Evolutionary conservation across 2,113 vertebrate genomes (phyloP), one percentile per base, ranked within the genome.

Genomic region (Jaculus jaculus): DNA sequence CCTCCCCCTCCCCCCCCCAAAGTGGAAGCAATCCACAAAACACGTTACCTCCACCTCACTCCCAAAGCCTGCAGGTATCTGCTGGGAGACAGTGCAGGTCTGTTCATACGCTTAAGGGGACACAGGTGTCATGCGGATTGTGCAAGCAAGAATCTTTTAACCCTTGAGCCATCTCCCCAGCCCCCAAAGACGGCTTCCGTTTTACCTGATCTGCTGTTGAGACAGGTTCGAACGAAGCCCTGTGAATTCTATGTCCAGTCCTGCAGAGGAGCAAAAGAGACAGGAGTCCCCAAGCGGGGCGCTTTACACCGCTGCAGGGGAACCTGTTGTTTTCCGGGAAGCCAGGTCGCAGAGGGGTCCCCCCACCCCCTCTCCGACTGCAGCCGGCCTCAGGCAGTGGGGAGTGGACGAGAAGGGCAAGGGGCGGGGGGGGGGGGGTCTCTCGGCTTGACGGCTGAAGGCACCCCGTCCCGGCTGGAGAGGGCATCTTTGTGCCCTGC

Each of bases 181-280:
- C 54, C 15, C 39, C 34, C 74, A 7, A 17, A 21, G 24, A 39
- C 37, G 5, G 63, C 61, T 12, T n/a, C 3, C 24, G 42, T 73
- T 84, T 97, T 97, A 98, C 98, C 98, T 98, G 96, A 96, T 97
- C 77, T 97, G 68, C 12, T 93, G 87, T 23, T 39, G 42, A 0
- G 58, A 16, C 85, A 32, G 78, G 81, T 42, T 66, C 4, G 98
- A 98, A 69, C 97, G 77, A 20, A 98, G 96, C 74, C 98, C 98
- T 0, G 98, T 98, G 47, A 98, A 98, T 78, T 98, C 98, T 81
- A 94, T 97, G 79, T 98, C 98, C 54, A 98, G 83, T 78, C 98
- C 98, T 98, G 93, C 32, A 3, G 42, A 51, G 26, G 61, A 24
- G 65, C 30, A 82, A 74, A 51, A 77, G 5, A 54, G 13, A 34